Base-by-base conservation (phyloP, 1,140 invertebrate species). In the Leptoteleia sp. region DNA sequence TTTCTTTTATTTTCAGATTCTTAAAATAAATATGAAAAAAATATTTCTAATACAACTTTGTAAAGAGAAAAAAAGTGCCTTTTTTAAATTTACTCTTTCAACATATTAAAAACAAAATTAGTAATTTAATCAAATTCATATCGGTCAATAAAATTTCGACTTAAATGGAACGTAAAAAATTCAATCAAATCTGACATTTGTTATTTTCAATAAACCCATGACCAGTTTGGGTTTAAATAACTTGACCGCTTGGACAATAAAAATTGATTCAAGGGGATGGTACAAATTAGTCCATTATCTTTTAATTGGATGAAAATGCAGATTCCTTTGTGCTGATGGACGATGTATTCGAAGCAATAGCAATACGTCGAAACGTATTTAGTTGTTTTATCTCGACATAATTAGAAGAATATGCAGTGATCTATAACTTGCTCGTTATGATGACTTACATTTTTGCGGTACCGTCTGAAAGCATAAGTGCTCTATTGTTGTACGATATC, bases 241-340 rank as follows among this genome's bases (percentile, higher is more conserved):
- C 25, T 33, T 42, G 16, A 25, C 35, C 17, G 7, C 29, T 27
- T 37, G 13, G 45, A 31, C 35, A 31, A n/a, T 50, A n/a, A 27
- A 75, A 52, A 67, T 54, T 55, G 48, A 64, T 38, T 70, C 48
- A 29, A 43, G 16, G 25, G 47, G 38, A 61, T 47, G 38, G 29
- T 54, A 45, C 45, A 65, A 76, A 76, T 76, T 76, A 67, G 61
- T 37, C 79, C 81, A 84, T 86, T 85, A 83, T 83, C 79, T 72
- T 75, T 80, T 85, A 84, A 85, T 84, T 84, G 82, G 83, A 86
- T 86, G 85, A 86, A 85, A 81, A 82, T 82, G 84, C 85, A 85
- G 76, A 85, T 86, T 82, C 57, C 72, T 82, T 85, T 84, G 83
- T 84, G 54, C 22, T 40, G 35, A 40, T 54, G 19, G 38, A 25